phyloP scores from a whole-genome alignment of 2,797 vertebrate species.

The Stomatorhinus walkeri region DNA sequence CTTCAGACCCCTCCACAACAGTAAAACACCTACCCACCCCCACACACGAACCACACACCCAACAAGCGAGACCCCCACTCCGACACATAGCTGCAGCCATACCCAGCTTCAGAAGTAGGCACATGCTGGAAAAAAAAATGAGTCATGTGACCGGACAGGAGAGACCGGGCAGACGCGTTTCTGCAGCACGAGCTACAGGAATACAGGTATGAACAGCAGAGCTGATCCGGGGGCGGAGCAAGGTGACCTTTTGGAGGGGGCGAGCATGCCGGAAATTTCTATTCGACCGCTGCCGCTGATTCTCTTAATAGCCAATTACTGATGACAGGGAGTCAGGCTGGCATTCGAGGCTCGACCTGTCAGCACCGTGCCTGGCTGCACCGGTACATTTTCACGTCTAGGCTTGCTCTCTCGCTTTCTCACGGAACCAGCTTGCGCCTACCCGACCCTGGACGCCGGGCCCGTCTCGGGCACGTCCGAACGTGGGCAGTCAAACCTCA shows the following conservation, averaged over 20 bases:
- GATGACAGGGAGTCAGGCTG: constrained; percentile 21
- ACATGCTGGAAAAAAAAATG: background rate
- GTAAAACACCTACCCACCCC: background rate
- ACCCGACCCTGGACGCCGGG: background rate
- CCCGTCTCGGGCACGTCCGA: background rate
- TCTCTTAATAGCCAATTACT: constrained; percentile 34
- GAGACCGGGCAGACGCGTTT: background rate
- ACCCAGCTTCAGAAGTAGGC: background rate
- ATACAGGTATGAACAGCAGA: background rate
- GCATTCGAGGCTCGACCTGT: constrained; percentile 21
- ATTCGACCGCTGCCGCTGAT: background rate
- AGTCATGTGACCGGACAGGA: background rate
- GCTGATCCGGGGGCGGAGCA: background rate
- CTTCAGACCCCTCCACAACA: background rate
- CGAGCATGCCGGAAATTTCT: background rate
- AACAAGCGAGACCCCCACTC: background rate
- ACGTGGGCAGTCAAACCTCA: background rate
- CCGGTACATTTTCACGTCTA: constrained; percentile 44
- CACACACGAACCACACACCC: background rate
- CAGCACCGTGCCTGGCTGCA: constrained; percentile 37
- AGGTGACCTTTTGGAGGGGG: constrained; percentile 11
- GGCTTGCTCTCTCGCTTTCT: background rate
- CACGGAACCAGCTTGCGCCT: background rate
- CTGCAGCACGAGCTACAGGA: background rate
- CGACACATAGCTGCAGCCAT: background rate